These are phyloP conservation scores for Erebia epiphron DNA, from an alignment of 2,888 invertebrate species.

Conservation along the genomic window DNA sequence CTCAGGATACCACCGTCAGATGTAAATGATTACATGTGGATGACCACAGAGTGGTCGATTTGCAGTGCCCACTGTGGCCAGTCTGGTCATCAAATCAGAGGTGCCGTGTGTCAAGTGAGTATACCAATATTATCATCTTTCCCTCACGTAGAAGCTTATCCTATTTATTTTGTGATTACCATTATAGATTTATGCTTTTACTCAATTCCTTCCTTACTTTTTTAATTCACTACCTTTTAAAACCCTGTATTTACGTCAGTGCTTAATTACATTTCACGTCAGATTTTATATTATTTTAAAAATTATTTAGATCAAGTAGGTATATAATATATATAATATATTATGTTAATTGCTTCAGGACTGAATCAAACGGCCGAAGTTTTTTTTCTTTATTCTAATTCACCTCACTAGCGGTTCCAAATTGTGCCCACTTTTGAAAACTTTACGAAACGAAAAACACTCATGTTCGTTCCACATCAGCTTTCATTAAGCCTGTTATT, in stretches of 20 bases:
- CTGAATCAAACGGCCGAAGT: not conserved
- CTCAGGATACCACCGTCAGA: slow-evolving; percentile 57
- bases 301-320: not conserved
- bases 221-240: not conserved
- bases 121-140: not conserved
- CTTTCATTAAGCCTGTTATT: slow-evolving; percentile 31
- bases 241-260: not conserved
- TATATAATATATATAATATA: not conserved
- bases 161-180: too few species aligned
- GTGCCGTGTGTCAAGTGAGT: slow-evolving; percentile 88
- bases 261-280: not conserved
- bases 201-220: too few species aligned
- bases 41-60: slow-evolving; percentile 91
- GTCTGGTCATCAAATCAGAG: slow-evolving; percentile 87
- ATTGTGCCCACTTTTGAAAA: slow-evolving; percentile 8
- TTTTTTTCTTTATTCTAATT: not conserved
- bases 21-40: slow-evolving; percentile 87
- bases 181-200: too few species aligned
- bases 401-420: not conserved
- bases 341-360: slow-evolving; percentile 4
- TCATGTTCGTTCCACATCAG: slow-evolving; percentile 22
- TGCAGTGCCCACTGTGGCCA: slow-evolving; percentile 94
- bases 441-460: slow-evolving; percentile 15
- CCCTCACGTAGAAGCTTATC: too few species aligned
- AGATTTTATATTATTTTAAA: not conserved